Conservation (phyloP, 1,140 invertebrate species). For the Latrodectus geometricus region DNA sequence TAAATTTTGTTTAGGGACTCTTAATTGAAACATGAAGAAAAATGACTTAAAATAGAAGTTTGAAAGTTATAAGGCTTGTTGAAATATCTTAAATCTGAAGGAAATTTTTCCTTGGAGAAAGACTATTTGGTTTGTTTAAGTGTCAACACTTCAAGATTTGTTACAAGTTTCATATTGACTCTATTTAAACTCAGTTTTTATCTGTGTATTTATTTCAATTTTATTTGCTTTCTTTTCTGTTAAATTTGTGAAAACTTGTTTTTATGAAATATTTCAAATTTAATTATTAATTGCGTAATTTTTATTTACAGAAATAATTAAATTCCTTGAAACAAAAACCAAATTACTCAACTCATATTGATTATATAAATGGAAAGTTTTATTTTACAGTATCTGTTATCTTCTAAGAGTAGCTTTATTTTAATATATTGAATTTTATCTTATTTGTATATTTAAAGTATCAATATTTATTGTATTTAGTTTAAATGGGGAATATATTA, state of each 20-base stretch:
- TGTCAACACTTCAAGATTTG: too few relatives aligned
- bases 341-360: background rate
- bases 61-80: constrained; percentile 27
- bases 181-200: background rate
- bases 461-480: background rate
- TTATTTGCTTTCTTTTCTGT: background rate
- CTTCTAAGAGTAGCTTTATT: background rate
- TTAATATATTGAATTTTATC: background rate
- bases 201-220: background rate
- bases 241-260: background rate
- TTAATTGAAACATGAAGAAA: constrained; percentile 14
- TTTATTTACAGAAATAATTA: too few relatives aligned
- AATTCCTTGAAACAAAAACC: too few relatives aligned
- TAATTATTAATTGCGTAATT: too few relatives aligned
- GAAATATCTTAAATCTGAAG: background rate
- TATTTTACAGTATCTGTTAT: background rate
- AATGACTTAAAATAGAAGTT: constrained; percentile 28
- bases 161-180: background rate
- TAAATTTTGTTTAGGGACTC: constrained; percentile 18
- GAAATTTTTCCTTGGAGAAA: background rate
- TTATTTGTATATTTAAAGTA: background rate
- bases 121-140: too few relatives aligned
- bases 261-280: background rate
- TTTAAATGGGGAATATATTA: too few relatives aligned
- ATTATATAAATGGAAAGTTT: background rate